Conservation (phyloP, 2,888 invertebrate species). For the Standfussiana lucernea region DNA sequence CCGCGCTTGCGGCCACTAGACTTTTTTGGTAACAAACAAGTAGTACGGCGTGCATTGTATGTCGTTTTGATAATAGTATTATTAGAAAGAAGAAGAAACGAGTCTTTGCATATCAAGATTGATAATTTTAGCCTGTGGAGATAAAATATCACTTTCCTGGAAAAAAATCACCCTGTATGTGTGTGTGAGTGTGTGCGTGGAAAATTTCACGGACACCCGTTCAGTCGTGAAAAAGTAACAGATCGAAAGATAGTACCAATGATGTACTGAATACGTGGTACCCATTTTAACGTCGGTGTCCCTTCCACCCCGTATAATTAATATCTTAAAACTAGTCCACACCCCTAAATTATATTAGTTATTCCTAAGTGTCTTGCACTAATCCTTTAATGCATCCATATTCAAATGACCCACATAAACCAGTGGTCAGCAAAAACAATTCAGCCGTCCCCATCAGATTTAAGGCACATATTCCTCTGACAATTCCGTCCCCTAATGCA, state of each 20-base stretch:
- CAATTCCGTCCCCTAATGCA: constrained; percentile 3
- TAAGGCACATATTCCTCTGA: neutral
- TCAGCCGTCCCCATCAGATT: constrained; percentile 10
- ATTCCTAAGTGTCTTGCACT: neutral
- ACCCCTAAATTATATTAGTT: neutral
- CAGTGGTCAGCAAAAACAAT: constrained; percentile 15
- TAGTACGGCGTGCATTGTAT: neutral
- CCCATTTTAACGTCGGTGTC: no score
- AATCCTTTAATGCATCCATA: neutral
- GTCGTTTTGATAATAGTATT: neutral
- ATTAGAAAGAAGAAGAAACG: neutral
- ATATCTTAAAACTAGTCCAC: neutral
- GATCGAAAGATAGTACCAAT: neutral
- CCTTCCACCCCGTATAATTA: no score
- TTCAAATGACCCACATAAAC: constrained; percentile 2
- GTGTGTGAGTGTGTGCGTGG: no score
- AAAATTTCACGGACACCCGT: neutral
- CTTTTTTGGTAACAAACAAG: no score
- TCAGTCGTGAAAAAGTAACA: neutral
- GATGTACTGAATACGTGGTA: no score
- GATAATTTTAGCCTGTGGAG: neutral
- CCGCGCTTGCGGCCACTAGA: no score
- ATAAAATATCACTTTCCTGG: neutral
- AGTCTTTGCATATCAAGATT: neutral
- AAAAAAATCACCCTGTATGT: no score